A percentile compares a stretch with the other conserved stretches of the same genome.
phyloP scores from a whole-genome alignment of 2,113 vertebrate species.

The Otolemur garnettii region DNA sequence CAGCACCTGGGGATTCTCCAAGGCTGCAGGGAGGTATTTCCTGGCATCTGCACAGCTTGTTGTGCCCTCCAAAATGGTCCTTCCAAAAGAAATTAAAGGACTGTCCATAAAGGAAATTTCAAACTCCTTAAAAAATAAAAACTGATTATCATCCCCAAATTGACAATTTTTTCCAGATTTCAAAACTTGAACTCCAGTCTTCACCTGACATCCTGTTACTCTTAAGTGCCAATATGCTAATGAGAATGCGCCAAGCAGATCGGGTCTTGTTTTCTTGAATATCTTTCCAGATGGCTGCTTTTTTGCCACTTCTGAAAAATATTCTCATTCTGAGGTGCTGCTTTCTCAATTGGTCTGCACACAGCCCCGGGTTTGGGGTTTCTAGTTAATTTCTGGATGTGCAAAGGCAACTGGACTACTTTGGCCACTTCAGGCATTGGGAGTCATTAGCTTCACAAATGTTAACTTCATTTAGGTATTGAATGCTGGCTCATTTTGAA shows the following conservation, averaged over 20 bases:
- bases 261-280: not conserved
- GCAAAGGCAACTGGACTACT: not conserved
- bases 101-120: not conserved
- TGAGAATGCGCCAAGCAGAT: not conserved
- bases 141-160: not conserved
- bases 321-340: not conserved
- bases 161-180: constrained; percentile 10
- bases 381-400: constrained; percentile 81
- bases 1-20: not conserved
- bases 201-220: not conserved
- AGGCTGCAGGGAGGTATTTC: not conserved
- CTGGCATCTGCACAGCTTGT: not conserved
- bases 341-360: not conserved
- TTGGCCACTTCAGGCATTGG: constrained; percentile 70
- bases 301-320: not conserved
- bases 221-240: not conserved
- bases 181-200: not conserved
- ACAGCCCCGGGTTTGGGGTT: constrained; percentile 52
- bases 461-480: constrained; percentile 71
- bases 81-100: not conserved
- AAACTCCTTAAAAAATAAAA: constrained; percentile 47
- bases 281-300: not conserved
- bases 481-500: constrained; percentile 74
- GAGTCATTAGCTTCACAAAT: constrained; percentile 77
- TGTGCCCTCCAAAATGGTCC: not conserved